Conservation (phyloP, 2,888 invertebrate species). For the Eupithecia dodoneata region DNA sequence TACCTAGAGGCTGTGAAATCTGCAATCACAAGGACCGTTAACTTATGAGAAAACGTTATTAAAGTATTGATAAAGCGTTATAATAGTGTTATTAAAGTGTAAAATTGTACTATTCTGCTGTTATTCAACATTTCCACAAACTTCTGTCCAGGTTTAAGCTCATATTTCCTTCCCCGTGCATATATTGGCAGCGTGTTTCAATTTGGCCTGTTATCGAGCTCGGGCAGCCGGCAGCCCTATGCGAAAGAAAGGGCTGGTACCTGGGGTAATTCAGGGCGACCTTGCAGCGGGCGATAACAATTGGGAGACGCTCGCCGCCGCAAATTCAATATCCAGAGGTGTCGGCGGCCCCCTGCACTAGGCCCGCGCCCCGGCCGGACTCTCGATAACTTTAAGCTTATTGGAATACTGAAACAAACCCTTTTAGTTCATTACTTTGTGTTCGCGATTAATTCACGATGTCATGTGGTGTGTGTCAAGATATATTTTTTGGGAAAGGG, state of each 20-base stretch:
- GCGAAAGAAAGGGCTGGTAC: conserved; percentile 76
- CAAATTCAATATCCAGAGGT: conserved; percentile 83
- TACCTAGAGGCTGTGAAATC: neutral
- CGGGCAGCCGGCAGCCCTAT: conserved; percentile 70
- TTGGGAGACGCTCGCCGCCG: conserved; percentile 74
- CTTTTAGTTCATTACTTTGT: neutral
- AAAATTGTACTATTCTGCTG: neutral
- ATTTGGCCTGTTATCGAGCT: conserved; percentile 20
- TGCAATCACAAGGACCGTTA: neutral
- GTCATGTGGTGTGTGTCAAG: neutral
- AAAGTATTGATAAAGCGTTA: too few species aligned
- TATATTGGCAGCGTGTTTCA: conserved; percentile 9
- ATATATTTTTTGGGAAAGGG: neutral
- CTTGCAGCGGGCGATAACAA: conserved; percentile 82
- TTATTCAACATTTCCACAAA: neutral
- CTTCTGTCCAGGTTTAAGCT: neutral
- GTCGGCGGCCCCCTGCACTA: conserved; percentile 57
- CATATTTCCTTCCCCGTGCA: neutral
- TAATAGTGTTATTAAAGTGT: neutral
- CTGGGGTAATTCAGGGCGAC: conserved; percentile 73
- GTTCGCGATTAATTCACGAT: neutral
- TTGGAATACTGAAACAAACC: neutral
- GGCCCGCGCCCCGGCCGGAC: neutral
- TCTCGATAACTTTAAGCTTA: neutral
- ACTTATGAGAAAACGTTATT: too few species aligned